Conservation (phyloP, 2,113 vertebrate species). For the Willisornis vidua region DNA sequence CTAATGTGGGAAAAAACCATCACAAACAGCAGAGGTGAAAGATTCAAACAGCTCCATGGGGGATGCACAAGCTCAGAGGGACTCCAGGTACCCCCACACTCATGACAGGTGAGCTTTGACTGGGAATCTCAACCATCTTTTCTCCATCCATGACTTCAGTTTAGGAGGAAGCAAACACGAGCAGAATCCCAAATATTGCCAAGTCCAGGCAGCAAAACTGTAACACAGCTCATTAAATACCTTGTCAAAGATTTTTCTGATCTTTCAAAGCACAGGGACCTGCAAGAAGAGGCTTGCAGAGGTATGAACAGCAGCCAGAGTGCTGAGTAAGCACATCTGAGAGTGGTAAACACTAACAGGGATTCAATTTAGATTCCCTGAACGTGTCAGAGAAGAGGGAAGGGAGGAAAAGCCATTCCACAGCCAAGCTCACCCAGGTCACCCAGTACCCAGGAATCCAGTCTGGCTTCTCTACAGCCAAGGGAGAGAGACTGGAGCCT, state of each 20-base stretch:
- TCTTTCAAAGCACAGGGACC: background rate
- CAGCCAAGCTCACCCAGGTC: accelerated
- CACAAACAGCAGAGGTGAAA: background rate
- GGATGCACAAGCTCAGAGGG: background rate
- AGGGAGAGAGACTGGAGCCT: background rate
- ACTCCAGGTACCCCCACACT: background rate
- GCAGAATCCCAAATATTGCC: background rate
- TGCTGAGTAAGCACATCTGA: background rate
- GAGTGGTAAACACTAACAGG: background rate
- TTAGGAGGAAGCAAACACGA: background rate
- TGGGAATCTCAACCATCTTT: accelerated
- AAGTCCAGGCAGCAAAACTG: background rate
- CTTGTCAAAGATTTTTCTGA: background rate
- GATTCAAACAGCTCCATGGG: background rate
- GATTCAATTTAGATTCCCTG: background rate
- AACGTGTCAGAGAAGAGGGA: background rate
- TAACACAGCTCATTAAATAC: background rate
- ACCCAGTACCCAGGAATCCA: background rate
- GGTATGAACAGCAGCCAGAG: background rate
- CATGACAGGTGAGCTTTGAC: accelerated
- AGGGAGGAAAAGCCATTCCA: background rate
- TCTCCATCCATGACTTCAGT: background rate
- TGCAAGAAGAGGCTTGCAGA: background rate
- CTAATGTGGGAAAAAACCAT: background rate
- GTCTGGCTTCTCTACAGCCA: background rate